Evolutionary conservation across 2,797 vertebrate species (phyloP).

Genomic region (Alca torda): DNA sequence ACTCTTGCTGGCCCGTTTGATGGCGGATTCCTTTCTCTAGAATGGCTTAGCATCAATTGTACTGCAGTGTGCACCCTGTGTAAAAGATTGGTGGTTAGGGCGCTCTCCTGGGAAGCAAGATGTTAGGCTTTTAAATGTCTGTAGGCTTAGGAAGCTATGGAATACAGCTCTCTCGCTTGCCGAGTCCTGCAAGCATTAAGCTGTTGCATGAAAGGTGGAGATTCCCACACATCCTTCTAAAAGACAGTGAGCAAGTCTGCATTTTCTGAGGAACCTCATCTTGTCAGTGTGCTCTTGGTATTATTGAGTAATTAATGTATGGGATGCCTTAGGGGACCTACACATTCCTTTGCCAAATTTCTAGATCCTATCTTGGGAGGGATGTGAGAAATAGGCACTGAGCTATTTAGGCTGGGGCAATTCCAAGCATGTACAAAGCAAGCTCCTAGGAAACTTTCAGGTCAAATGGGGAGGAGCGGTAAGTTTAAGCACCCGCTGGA

Average conservation of each 20-base stretch:
- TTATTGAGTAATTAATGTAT: slow-evolving; percentile 24
- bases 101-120: neutral
- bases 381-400: slow-evolving; percentile 20
- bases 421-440: slow-evolving; percentile 35
- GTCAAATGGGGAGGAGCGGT: neutral
- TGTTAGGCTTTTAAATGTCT: neutral
- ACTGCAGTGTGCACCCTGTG: neutral
- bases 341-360: slow-evolving; percentile 33
- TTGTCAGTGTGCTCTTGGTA: neutral
- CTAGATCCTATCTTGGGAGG: slow-evolving; percentile 42
- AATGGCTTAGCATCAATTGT: neutral
- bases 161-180: neutral
- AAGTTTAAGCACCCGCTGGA: neutral
- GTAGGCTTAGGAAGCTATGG: neutral
- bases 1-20: neutral
- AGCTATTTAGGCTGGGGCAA: neutral
- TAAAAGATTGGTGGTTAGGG: neutral
- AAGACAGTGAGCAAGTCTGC: neutral
- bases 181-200: neutral
- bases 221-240: neutral
- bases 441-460: neutral
- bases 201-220: neutral
- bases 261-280: neutral
- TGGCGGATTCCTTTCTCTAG: neutral
- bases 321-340: slow-evolving; percentile 2